phyloP scores from a whole-genome alignment of 2,888 invertebrate genomes.

The Lordiphosa fenestrarum region DNA sequence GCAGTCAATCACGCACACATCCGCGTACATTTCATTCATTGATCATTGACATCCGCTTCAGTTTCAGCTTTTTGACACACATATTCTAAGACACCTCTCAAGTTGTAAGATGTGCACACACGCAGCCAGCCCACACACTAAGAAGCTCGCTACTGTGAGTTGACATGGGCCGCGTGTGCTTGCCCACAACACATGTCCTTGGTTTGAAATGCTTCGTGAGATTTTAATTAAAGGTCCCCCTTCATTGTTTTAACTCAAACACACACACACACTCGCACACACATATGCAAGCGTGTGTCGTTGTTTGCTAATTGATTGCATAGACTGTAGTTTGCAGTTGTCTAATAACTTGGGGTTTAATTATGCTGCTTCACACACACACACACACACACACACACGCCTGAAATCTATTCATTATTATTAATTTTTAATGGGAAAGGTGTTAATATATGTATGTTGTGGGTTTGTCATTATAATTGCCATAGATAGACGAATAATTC shows the following conservation, averaged over 20 bases:
- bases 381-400: slow-evolving; percentile 7
- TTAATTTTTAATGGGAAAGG: slow-evolving; percentile 62
- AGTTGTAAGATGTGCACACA: slow-evolving; percentile 20
- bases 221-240: slow-evolving; percentile 63
- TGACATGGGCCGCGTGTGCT: slow-evolving; percentile 38
- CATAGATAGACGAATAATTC: slow-evolving; percentile 34
- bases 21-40: slow-evolving; percentile 50
- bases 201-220: slow-evolving; percentile 55
- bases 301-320: slow-evolving; percentile 66
- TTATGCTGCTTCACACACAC: slow-evolving; percentile 49
- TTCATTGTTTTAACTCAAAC: slow-evolving; percentile 31
- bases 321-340: slow-evolving; percentile 43
- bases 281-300: slow-evolving; percentile 23
- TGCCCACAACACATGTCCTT: slow-evolving; percentile 63
- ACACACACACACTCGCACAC: slow-evolving; percentile 4
- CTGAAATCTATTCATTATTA: slow-evolving; percentile 33
- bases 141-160: slow-evolving; percentile 20
- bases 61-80: slow-evolving; percentile 69
- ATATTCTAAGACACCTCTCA: slow-evolving; percentile 36
- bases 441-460: slow-evolving; percentile 50
- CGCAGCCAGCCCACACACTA: slow-evolving; percentile 22
- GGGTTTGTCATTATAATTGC: slow-evolving; percentile 42
- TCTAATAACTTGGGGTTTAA: slow-evolving; percentile 69
- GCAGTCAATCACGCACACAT: slow-evolving; percentile 36
- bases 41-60: slow-evolving; percentile 66